Percentiles rank a stretch among this genome's conserved stretches.
Evolutionary conservation across 2,113 vertebrate species (phyloP).

Genomic region (Lepidiolamprologus cunningtoni): DNA sequence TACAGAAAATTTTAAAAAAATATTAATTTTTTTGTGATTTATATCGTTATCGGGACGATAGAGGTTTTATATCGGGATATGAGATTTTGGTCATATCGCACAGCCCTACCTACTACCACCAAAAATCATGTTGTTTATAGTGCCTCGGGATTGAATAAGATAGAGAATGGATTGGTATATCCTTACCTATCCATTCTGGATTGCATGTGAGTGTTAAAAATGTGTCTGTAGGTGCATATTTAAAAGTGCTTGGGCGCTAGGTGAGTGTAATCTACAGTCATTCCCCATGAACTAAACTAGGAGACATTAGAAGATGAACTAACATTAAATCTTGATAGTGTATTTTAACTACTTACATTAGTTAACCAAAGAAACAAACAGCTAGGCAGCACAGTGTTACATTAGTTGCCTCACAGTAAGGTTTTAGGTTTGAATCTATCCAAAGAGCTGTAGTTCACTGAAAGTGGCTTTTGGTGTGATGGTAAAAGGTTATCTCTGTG

Average conservation of each 20-base stretch:
- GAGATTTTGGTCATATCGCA: too few relatives aligned
- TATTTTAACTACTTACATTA: background rate
- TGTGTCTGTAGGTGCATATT: background rate
- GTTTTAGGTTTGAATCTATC: background rate
- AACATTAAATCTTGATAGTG: background rate
- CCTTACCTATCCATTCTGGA: background rate
- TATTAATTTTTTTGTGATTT: too few relatives aligned
- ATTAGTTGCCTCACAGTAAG: background rate
- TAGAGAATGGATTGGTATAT: background rate
- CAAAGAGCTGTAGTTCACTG: background rate
- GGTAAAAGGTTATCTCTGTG: background rate
- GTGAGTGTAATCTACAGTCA: background rate
- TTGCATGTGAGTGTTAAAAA: background rate
- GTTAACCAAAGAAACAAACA: background rate
- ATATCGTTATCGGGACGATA: too few relatives aligned
- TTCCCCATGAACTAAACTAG: background rate
- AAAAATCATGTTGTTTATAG: background rate
- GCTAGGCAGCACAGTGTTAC: background rate
- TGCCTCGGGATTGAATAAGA: background rate
- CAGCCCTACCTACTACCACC: background rate
- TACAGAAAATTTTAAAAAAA: too few relatives aligned
- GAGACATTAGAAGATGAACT: background rate
- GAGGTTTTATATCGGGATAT: too few relatives aligned
- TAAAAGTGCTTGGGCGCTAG: background rate
- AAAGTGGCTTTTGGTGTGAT: background rate